These are phyloP conservation scores for Brachypodius melanocephalos DNA, from an alignment of 2,113 vertebrate species.

Conservation along the genomic window DNA sequence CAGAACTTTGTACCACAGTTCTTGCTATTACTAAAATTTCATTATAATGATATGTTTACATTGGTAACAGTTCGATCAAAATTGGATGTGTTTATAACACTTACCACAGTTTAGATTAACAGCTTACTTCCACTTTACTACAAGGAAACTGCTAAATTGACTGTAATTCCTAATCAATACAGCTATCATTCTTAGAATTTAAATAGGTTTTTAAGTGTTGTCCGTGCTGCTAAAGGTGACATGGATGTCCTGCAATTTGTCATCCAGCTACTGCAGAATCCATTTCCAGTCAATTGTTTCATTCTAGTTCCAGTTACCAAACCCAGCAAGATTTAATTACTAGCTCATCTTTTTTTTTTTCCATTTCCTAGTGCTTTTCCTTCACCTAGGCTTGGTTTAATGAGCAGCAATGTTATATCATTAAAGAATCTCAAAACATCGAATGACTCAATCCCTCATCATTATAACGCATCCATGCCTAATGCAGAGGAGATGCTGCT, in stretches of 20 bases:
- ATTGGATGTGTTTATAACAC: conserved; percentile 12
- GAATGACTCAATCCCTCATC: neutral
- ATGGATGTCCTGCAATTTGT: neutral
- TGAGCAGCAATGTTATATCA: neutral
- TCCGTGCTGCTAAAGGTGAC: neutral
- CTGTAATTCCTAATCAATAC: conserved; percentile 45
- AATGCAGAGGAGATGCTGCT: neutral
- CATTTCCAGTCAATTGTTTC: neutral
- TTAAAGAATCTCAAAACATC: neutral
- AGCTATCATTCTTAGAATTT: neutral
- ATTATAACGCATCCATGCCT: neutral
- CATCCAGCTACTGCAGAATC: neutral
- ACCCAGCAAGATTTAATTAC: neutral
- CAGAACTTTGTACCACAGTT: neutral
- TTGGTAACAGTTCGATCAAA: conserved; percentile 2
- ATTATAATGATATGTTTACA: conserved; percentile 13
- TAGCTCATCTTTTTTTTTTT: neutral
- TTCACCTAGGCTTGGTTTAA: neutral
- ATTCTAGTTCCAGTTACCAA: neutral
- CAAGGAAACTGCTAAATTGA: conserved; percentile 5
- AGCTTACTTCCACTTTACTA: neutral
- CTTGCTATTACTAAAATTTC: conserved; percentile 35
- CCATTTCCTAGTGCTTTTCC: neutral
- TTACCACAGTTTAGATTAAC: conserved; percentile 6
- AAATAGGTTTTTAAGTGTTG: neutral